Conservation (phyloP, 2,888 invertebrate species). For the Drosophila neonasuta region DNA sequence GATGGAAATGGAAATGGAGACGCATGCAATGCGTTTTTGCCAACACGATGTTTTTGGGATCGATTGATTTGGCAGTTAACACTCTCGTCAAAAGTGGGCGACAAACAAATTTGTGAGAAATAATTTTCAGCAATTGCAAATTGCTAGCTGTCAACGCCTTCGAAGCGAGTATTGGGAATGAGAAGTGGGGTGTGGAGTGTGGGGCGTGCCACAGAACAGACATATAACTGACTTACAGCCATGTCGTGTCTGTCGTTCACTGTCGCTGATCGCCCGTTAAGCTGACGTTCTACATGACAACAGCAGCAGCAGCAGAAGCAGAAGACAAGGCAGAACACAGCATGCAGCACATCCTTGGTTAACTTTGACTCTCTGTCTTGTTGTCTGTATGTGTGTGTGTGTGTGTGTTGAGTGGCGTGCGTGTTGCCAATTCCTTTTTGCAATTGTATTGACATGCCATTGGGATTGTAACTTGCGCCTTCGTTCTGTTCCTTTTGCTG, state of each 20-base stretch:
- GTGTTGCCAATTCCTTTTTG: conserved; percentile 56
- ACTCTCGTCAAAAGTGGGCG: conserved; percentile 47
- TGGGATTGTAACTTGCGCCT: conserved; percentile 41
- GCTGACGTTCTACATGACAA: conserved; percentile 64
- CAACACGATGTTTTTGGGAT: conserved; percentile 35
- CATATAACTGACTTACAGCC: conserved; percentile 1
- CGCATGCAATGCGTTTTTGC: conserved; percentile 43
- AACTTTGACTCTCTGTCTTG: conserved; percentile 15
- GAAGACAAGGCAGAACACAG: conserved; percentile 27
- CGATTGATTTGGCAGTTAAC: conserved; percentile 71
- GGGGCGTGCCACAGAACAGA: conserved; percentile 5
- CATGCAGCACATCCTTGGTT: conserved; percentile 43
- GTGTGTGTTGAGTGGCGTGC: conserved; percentile 37
- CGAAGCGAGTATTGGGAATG: not conserved
- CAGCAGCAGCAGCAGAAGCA: conserved; percentile 4
- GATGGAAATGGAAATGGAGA: not conserved
- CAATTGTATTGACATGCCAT: conserved; percentile 55
- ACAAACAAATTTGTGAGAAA: conserved; percentile 51
- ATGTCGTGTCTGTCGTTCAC: conserved; percentile 46
- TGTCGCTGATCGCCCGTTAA: conserved; percentile 70
- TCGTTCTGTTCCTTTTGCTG: conserved; percentile 44
- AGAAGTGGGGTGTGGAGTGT: not conserved
- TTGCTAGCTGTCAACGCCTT: conserved; percentile 63
- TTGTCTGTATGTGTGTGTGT: conserved; percentile 2
- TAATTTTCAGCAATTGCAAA: conserved; percentile 65